Evolutionary conservation across 92 coral and sea anemone genomes (phyloP), one percentile per base, ranked within the genome.

Genomic region (Porites divaricata): DNA sequence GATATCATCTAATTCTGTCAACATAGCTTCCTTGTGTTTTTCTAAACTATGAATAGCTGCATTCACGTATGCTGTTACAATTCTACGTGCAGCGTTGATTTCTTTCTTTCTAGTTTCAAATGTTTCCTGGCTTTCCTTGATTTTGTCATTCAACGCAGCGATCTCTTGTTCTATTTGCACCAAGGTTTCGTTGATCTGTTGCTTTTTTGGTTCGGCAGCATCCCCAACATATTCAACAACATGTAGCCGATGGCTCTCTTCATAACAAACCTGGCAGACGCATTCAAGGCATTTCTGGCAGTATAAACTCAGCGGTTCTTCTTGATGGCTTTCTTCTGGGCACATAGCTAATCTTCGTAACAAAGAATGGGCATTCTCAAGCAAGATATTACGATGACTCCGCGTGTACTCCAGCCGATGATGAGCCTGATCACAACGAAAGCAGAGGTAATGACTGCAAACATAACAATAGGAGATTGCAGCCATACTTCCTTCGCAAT

Each of bases 391-490:
- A 16, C 24, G 56, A 24, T 77, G 81, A 63, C 21, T 21, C 19
- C 71, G 54, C 2, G 72, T 77, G 41, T 26, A 12, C 22, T 14
- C 48, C 59, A 77, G 45, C 15, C 81, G 81, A 41, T 54, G 72
- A 14, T 77, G 81, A 77, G 81, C 81, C 20, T 20, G 68, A 19
- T 77, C 71, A 53, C 81, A 77, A 0, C 10, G 2, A 9, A 23
- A 63, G 21, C 81, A 77, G 35, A 63, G 57, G 58, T 63, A 63
- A 50, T 77, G 59, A 8, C 10, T 0, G 21, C 81, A 63, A 45
- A 20, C 70, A 15, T 63, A 77, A 48, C 81, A 77, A 41, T n/a
- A 77, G 2, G 81, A 77, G 48, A 77, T 63, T 21, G 71, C 81
- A 12, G n/a, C 16, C 15, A 21, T 22, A 14, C 20, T 19, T 15